Evolutionary conservation across 2,113 vertebrate species (phyloP).

Genomic region (Alouatta palliata): DNA sequence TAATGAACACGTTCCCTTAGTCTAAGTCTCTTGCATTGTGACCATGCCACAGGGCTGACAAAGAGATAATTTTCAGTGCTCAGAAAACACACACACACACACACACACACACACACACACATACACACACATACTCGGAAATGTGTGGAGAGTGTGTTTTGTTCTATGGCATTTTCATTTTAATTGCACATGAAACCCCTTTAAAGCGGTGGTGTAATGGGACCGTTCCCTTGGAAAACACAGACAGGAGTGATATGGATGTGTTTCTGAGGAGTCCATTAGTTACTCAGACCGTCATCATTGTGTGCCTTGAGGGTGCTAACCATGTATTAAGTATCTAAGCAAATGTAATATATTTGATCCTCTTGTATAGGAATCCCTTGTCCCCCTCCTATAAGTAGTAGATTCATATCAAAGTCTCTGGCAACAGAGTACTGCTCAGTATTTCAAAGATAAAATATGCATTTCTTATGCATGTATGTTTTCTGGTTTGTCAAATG

Average conservation of each 20-base stretch:
- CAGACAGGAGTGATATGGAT: background rate
- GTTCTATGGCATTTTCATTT: constrained; percentile 66
- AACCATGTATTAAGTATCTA: background rate
- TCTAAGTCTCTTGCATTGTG: constrained; percentile 62
- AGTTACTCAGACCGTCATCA: background rate
- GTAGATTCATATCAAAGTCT: constrained; percentile 34
- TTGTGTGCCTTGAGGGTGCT: background rate
- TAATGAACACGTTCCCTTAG: constrained; percentile 63
- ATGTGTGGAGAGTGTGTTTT: constrained; percentile 52
- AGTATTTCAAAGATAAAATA: constrained; percentile 33
- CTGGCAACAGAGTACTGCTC: background rate
- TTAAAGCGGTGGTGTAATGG: constrained; percentile 42
- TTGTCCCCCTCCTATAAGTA: background rate
- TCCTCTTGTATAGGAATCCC: constrained; percentile 3
- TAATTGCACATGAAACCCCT: constrained; percentile 63
- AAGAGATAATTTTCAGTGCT: constrained; percentile 71
- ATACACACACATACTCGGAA: background rate
- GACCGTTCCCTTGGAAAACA: constrained; percentile 35
- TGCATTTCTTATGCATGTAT: background rate
- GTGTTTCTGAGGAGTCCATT: background rate
- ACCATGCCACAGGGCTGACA: constrained; percentile 66
- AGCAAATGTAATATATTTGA: constrained; percentile 30
- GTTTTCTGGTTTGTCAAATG: constrained; percentile 33
- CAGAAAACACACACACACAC: background rate
- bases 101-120: background rate